phyloP scores from a whole-genome alignment of 1,140 invertebrate species.

The Trypoxylus dichotomus region DNA sequence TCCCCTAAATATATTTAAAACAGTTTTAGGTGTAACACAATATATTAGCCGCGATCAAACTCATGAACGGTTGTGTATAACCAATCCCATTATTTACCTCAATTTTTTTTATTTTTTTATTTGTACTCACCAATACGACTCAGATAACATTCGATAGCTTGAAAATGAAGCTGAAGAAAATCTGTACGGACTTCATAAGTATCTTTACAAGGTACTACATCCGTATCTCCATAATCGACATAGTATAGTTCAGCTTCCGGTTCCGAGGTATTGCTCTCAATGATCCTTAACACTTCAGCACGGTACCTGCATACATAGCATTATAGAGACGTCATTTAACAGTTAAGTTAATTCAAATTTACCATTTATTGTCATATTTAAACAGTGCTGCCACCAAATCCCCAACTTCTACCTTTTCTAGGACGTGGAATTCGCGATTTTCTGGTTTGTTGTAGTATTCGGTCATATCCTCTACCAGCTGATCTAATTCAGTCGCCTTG shows the following conservation, averaged over 20 bases:
- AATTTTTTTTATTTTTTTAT: no score
- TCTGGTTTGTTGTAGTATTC: constrained; percentile 69
- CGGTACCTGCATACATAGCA: constrained; percentile 48
- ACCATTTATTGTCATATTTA: constrained; percentile 75
- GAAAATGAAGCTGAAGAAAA: constrained; percentile 69
- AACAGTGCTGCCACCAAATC: constrained; percentile 80
- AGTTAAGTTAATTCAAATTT: constrained; percentile 50
- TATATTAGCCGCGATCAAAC: no score
- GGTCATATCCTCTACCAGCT: constrained; percentile 76
- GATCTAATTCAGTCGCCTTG: constrained; percentile 70
- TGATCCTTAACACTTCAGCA: constrained; percentile 61
- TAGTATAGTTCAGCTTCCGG: constrained; percentile 70
- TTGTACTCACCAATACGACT: constrained; percentile 63
- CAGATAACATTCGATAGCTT: constrained; percentile 81
- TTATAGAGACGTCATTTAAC: neutral
- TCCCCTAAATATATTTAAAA: no score
- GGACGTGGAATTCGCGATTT: constrained; percentile 62
- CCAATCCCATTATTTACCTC: no score
- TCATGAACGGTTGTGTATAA: no score
- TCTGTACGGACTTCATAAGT: constrained; percentile 72
- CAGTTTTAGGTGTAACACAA: no score
- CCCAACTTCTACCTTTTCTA: constrained; percentile 62
- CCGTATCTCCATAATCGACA: constrained; percentile 80
- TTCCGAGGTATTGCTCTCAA: constrained; percentile 56
- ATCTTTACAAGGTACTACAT: constrained; percentile 61